Evolutionary conservation across 2,797 vertebrate species (phyloP).

Genomic region (Rhabdophis nuchalis): DNA sequence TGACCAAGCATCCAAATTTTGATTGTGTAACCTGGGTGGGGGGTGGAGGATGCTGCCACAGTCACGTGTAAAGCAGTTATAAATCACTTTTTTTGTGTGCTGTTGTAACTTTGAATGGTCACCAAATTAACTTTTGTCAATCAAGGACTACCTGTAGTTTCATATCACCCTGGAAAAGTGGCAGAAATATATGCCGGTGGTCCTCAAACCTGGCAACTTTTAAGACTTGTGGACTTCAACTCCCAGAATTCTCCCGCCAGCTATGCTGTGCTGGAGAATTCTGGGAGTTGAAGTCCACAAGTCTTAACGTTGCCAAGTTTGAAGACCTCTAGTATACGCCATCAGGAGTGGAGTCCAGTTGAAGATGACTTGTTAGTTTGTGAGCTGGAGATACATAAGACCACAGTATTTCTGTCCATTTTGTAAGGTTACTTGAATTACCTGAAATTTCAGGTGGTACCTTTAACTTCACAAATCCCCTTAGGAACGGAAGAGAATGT

Average conservation of each 20-base stretch:
- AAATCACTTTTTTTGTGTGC: neutral
- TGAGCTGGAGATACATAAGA: neutral
- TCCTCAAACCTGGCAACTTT: too few relatives aligned
- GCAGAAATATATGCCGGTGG: neutral
- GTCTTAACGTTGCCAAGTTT: too few relatives aligned
- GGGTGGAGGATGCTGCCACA: neutral
- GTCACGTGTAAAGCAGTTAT: neutral
- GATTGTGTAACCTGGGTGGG: neutral
- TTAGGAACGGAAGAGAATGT: accelerated
- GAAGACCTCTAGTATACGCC: neutral
- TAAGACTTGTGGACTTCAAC: too few relatives aligned
- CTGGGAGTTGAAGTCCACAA: too few relatives aligned
- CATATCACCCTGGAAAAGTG: neutral
- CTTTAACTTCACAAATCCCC: neutral
- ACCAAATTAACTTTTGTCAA: neutral
- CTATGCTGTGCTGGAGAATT: too few relatives aligned
- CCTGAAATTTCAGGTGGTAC: neutral
- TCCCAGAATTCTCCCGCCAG: too few relatives aligned
- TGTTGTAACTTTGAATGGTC: neutral
- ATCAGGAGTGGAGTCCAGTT: neutral
- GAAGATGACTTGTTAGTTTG: neutral
- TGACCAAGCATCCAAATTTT: neutral
- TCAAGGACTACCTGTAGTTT: neutral
- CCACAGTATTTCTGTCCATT: neutral
- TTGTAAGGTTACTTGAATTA: neutral